A percentile compares a stretch with the other conserved stretches of the same genome.
phyloP scores from a whole-genome alignment of 2,888 invertebrate genomes.

The Eupithecia exiguata region DNA sequence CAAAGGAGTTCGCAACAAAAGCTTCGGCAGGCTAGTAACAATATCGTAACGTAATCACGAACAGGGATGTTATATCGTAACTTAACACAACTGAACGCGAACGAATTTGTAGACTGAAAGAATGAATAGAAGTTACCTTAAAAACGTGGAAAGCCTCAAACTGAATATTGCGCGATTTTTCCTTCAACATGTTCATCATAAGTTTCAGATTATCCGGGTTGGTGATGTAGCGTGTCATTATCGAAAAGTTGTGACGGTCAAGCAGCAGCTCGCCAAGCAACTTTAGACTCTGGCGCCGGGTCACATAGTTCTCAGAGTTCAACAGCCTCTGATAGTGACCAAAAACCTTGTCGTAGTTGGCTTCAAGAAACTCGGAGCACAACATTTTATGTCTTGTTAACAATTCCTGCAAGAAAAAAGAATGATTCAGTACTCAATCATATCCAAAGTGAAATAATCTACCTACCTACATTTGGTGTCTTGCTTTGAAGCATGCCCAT shows the following conservation, averaged over 20 bases:
- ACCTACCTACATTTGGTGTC: too few relatives aligned
- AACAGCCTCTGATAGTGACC: conserved; percentile 97
- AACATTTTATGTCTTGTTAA: conserved; percentile 97
- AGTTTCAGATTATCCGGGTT: conserved; percentile 99
- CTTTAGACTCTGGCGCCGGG: conserved; percentile 98
- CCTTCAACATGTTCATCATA: conserved; percentile 99
- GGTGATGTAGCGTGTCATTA: conserved; percentile 99
- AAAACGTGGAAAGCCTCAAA: conserved; percentile 99
- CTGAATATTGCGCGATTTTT: conserved; percentile 99
- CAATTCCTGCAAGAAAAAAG: conserved; percentile 87
- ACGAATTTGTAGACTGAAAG: not conserved
- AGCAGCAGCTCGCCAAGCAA: conserved; percentile 97
- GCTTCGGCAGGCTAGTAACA: not conserved
- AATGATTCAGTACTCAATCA: not conserved
- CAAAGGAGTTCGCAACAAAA: not conserved
- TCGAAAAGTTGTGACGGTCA: conserved; percentile 99
- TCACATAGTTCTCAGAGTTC: conserved; percentile 99
- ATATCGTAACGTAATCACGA: not conserved
- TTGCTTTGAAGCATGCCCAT: not conserved
- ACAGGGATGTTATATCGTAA: not conserved
- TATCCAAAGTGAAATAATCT: too few relatives aligned
- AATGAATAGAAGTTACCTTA: conserved; percentile 89
- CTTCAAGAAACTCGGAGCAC: conserved; percentile 99
- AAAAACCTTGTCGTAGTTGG: conserved; percentile 99
- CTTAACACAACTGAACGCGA: not conserved